Conservation (phyloP, 2,797 vertebrate genomes). For the Phylloscopus collybita region DNA sequence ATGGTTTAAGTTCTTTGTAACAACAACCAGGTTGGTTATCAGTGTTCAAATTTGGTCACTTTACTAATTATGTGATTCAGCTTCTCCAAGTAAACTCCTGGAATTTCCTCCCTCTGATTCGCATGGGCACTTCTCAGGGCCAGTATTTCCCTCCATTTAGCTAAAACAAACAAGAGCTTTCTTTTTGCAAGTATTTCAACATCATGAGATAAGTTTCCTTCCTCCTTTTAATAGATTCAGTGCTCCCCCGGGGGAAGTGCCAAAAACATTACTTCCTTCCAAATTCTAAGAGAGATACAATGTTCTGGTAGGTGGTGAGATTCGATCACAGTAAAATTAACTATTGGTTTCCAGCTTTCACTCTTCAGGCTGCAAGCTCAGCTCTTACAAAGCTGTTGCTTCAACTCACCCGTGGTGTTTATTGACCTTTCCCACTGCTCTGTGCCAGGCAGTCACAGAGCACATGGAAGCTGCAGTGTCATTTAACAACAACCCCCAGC, state of each 20-base stretch:
- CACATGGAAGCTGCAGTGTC: neutral
- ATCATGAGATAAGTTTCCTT: constrained; percentile 56
- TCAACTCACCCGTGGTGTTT: neutral
- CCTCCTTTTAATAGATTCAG: constrained; percentile 49
- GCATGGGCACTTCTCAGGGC: neutral
- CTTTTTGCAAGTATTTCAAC: constrained; percentile 42
- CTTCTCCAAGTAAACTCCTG: constrained; percentile 18
- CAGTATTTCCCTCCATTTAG: constrained; percentile 50
- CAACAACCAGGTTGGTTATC: neutral
- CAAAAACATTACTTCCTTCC: constrained; percentile 42
- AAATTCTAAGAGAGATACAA: neutral
- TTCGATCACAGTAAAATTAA: constrained; percentile 27
- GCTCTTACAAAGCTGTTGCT: neutral
- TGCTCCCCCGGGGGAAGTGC: neutral
- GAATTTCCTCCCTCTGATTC: constrained; percentile 53
- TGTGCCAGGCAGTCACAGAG: neutral
- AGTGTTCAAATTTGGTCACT: neutral
- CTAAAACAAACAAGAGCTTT: constrained; percentile 51
- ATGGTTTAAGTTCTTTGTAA: neutral
- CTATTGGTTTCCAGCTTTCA: neutral
- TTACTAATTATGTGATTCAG: neutral
- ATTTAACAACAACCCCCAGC: neutral
- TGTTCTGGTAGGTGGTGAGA: constrained; percentile 5
- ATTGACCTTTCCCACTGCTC: neutral
- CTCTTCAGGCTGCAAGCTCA: neutral